Evolutionary conservation across 2,113 vertebrate genomes (phyloP), one percentile per base, ranked within the genome.

Genomic region (Dromiciops gliroides): DNA sequence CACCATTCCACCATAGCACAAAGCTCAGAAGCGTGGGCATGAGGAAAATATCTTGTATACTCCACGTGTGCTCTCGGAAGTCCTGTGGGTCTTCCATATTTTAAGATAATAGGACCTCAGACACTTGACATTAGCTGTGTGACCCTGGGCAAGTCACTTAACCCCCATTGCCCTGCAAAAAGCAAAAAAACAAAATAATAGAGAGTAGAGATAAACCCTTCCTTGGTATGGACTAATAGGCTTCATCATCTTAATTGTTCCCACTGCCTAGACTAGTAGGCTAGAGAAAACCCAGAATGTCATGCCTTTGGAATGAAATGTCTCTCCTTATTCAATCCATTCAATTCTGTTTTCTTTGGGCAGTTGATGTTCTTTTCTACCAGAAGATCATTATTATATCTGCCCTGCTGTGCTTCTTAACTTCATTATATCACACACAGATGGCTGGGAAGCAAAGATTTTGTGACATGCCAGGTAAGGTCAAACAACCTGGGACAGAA

Each of bases 311-410:
- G 50, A 89, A 94, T 49, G 0, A 0, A 16, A 44, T 89, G 8
- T 94, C 90, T 96, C 93, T 83, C 48, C 5, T 93, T 89, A 60
- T 75, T 53, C 90, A 51, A 48, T 67, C 90, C 3, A 89, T 37
- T 90, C 93, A 92, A 94, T 93, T 94, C 89, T 95, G 28, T 51
- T 95, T 93, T 47, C 48, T 91, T 48, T 93, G 92, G 50, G 94
- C 16, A 26, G 23, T 94, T 90, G 92, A 52, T 26, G 48, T n/a
- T 47, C 3, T 37, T 94, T 89, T 51, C 91, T 90, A 8, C 24
- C 51, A 92, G 89, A 94, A 67, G 94, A 26, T 91, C 51, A 22
- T 92, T 48, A 53, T 48, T 48, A 51, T 44, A 9, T 0, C 3
- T 44, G 37, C 37, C 53, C 91, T 3, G 0, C 75, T 37, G 6